Base-by-base conservation (phyloP, 1,140 invertebrate species). In the Lepidostoma basale region DNA sequence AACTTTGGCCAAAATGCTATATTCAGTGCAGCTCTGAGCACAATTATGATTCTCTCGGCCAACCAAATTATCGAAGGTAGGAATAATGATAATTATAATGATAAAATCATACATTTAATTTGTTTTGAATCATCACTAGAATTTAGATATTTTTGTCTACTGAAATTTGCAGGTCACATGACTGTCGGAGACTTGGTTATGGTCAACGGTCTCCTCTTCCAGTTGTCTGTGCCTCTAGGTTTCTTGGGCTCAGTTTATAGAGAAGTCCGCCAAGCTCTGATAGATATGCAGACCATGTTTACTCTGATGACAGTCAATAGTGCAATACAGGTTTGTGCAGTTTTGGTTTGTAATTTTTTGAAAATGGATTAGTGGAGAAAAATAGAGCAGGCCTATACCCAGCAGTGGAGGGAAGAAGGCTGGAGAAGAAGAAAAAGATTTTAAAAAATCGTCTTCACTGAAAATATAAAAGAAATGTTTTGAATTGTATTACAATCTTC, bases 1-100 rank as follows among this genome's bases (percentile, higher is more conserved):
- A 99, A 99, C 85, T 99, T 98, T 84, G 97, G 97, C n/a, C 98
- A 99, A 79, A 97, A 98, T 83, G 92, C 92, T 0, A 99, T 99
- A 73, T 99, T 99, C 79, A 98, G 95, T 79, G 87, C 85, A 8
- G 96, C 96, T 9, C 83, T 99, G 2, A 93, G 94, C 74, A 83
- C 90, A 16, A 96, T 99, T 64, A 99, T 99, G 98, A 84, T 96
- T 33, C 79, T 99, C 77, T 93, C 97, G 10, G 93, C 95, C 23
- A 86, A 91, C 67, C 89, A 96, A 79, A 98, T 99, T 72, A 84
- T 90, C 28, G 84, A 90, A 82, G 97, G 95, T 95, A 84, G 75
- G 45, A 64, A 10, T 65, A 44, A 54, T 63, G 58, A 18, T 8
- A 45, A 3, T 45, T 2, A 3, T 20, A 45, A 45, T 18, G 9